Conservation (phyloP, 2,888 invertebrate species). For the Calameuta pallipes region DNA sequence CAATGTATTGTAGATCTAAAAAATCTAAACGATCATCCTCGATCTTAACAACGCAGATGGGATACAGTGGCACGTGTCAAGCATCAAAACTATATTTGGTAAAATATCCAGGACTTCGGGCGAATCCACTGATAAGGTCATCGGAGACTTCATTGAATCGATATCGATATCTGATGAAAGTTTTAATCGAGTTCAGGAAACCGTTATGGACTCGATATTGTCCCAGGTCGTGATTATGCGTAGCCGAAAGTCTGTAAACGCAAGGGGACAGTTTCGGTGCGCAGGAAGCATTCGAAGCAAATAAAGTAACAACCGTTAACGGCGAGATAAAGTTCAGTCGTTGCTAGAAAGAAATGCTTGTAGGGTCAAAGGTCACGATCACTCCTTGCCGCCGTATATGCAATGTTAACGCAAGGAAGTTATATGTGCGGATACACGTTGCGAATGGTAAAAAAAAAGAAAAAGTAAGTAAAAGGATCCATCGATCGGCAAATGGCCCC, state of each 20-base stretch:
- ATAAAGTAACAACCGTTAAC: background rate
- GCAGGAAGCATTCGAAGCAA: background rate
- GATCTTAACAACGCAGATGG: background rate
- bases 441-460: background rate
- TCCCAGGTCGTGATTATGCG: background rate
- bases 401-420: background rate
- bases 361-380: background rate
- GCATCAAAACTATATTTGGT: background rate
- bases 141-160: background rate
- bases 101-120: background rate
- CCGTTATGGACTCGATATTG: background rate
- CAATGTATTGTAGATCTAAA: background rate
- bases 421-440: background rate
- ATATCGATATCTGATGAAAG: background rate
- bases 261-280: background rate
- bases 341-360: background rate
- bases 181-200: background rate
- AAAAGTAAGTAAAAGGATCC: background rate
- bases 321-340: background rate
- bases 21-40: background rate
- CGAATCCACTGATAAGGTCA: background rate
- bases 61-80: background rate
- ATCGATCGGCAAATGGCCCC: constrained; percentile 16
- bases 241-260: background rate
- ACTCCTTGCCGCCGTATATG: background rate